Conservation (phyloP, 2,113 vertebrate genomes). For the Rhineura floridana region DNA sequence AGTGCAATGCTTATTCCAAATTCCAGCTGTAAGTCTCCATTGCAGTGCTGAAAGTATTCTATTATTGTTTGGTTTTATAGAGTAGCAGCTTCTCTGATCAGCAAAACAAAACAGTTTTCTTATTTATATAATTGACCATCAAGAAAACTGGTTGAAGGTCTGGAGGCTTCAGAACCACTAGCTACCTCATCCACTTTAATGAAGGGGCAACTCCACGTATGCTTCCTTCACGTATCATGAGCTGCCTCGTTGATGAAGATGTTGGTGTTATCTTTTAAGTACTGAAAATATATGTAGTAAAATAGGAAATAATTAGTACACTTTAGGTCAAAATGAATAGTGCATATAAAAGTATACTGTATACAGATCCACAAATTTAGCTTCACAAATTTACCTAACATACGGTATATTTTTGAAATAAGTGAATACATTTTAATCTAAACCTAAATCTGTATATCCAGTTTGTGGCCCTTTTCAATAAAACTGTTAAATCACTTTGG, state of each 20-base stretch:
- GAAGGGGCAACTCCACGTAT: not conserved
- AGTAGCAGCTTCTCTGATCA: not conserved
- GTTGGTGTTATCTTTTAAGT: not conserved
- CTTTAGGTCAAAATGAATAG: not conserved
- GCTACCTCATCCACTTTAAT: not conserved
- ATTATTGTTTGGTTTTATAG: not conserved
- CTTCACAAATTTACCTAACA: no score
- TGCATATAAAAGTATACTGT: not conserved
- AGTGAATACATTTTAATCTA: slow-evolving; percentile 4
- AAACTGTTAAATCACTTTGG: not conserved
- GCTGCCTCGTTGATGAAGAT: not conserved
- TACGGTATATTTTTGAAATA: no score
- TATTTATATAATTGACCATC: not conserved
- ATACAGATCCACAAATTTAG: not conserved
- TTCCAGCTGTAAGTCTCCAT: not conserved
- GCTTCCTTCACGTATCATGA: not conserved
- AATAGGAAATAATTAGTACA: not conserved
- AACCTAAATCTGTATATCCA: not conserved
- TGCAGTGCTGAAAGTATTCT: not conserved
- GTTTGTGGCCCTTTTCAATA: not conserved
- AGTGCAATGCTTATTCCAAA: not conserved
- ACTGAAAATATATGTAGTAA: not conserved
- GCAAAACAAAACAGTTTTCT: not conserved
- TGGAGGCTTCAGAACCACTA: not conserved
- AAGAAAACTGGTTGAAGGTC: not conserved